Base-by-base conservation (phyloP, 1,140 invertebrate genomes). In the Drosophila saltans region DNA sequence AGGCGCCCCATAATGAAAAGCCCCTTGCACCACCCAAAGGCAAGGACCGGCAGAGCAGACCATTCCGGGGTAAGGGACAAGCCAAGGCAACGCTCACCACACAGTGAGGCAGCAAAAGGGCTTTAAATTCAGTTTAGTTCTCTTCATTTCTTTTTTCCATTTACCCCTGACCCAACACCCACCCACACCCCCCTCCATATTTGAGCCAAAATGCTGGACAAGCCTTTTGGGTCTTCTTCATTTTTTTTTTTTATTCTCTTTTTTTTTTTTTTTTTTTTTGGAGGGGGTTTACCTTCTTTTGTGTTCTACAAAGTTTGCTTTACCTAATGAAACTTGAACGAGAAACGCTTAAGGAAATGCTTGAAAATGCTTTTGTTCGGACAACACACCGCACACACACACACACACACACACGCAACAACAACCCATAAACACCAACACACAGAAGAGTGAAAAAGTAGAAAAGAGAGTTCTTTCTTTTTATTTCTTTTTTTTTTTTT, bases 301-400 rank as follows among this genome's bases (percentile, higher is more conserved):
- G 33, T 69, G 36, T 43, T 57, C 66, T 66, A 79, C 67, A 79
- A 82, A 86, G 80, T 86, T 86, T 80, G 69, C 67, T 64, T 73
- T 80, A 69, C 68, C 64, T 88, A 80, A 88, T 86, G 83, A 86
- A 88, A 86, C 76, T 80, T 88, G 82, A 86, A 64, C 82, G 76
- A 52, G 45, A 79, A 78, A 64, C 83, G 83, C 83, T 86, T 76
- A 79, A 88, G 72, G 83, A 86, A 86, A 86, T 83, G 78, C 75
- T 86, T 72, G 59, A 86, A 86, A 78, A 85, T 81, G 80, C 83
- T 72, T 85, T 86, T 86, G 75, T 88, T 86, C 75, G 52, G 57
- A 62, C 39, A n/a, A 30, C 28, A 30, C 28, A 30, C 28, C 28
- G 28, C 16, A 7, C 33, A 24, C 16, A 24, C 45, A 26, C 33